These are phyloP conservation scores for Conus ventricosus DNA, from an alignment of 1,140 invertebrate species.

Conservation along the genomic window DNA sequence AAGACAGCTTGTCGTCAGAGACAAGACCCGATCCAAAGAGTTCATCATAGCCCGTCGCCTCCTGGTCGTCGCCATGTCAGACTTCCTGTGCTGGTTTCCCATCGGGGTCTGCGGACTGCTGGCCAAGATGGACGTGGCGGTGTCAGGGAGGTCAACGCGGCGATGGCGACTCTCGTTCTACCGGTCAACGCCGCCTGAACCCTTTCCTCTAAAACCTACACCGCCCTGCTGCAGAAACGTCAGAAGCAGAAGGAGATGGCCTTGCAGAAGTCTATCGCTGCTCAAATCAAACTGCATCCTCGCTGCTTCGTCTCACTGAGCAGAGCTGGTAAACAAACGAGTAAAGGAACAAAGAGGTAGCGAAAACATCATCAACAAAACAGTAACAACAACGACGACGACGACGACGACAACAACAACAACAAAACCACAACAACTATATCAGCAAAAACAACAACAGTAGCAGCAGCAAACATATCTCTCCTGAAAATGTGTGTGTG, in stretches of 20 bases:
- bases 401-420: no score
- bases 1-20: background rate
- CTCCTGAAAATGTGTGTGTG: no score
- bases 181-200: conserved; percentile 1
- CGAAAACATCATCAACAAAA: no score
- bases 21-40: conserved; percentile 16
- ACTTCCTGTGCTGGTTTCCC: conserved; percentile 43
- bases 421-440: no score
- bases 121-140: background rate
- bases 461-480: no score
- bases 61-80: conserved; percentile 25
- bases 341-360: no score
- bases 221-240: background rate
- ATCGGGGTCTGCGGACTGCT: conserved; percentile 31
- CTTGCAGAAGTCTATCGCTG: background rate
- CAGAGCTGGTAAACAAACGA: no score
- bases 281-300: background rate
- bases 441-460: no score
- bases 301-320: background rate
- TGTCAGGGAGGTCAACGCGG: conserved; percentile 10
- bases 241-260: background rate
- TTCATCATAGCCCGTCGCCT: conserved; percentile 26
- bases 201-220: conserved; percentile 1
- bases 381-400: no score
- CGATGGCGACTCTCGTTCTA: background rate